phyloP scores from a whole-genome alignment of 92 coral and sea anemone species.

The Blastomussa wellsi region DNA sequence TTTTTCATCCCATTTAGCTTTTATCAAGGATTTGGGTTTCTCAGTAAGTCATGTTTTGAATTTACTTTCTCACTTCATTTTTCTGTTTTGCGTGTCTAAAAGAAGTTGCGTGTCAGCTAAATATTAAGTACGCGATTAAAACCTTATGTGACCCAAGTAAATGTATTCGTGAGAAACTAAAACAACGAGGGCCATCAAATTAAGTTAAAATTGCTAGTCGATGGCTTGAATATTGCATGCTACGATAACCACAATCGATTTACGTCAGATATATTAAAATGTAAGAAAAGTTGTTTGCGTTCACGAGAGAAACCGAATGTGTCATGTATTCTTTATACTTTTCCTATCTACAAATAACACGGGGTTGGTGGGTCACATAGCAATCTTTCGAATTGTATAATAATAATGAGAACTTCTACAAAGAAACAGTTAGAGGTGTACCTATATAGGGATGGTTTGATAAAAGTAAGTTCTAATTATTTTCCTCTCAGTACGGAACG shows the following conservation, averaged over 20 bases:
- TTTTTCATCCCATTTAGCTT: constrained; percentile 13
- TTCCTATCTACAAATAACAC: constrained; percentile 10
- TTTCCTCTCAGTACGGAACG: background rate
- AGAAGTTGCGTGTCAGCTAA: constrained; percentile 16
- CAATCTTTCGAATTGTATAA: constrained; percentile 8
- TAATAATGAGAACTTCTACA: constrained; percentile 26
- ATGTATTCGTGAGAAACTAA: constrained; percentile 40
- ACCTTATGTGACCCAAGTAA: constrained; percentile 34
- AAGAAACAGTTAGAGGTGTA: constrained; percentile 30
- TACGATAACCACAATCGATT: constrained; percentile 27
- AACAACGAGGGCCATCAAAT: constrained; percentile 38
- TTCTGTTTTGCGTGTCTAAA: constrained; percentile 7
- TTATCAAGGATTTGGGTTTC: background rate
- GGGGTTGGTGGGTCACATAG: background rate
- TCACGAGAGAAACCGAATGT: background rate
- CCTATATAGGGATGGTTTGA: background rate
- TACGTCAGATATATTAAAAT: constrained; percentile 4
- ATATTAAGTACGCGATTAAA: constrained; percentile 20
- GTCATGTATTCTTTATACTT: background rate
- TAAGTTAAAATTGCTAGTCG: constrained; percentile 31
- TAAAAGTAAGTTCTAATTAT: background rate
- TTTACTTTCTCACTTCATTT: background rate
- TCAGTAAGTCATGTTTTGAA: background rate
- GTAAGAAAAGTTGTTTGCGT: background rate
- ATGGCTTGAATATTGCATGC: constrained; percentile 43